Evolutionary conservation across 1,140 invertebrate species (phyloP).

Genomic region (Bombus soroeensis): DNA sequence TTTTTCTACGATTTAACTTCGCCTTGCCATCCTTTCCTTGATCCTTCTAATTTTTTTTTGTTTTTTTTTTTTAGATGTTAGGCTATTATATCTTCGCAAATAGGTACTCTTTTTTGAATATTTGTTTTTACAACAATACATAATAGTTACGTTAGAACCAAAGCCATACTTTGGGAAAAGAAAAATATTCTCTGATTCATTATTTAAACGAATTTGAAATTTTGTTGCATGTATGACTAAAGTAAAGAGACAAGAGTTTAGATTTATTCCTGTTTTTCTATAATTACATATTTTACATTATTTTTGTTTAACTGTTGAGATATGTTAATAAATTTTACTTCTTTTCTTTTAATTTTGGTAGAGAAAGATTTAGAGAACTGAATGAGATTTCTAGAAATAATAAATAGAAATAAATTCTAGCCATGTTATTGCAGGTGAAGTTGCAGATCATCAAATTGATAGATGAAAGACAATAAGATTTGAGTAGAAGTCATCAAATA

Average conservation of each 20-base stretch:
- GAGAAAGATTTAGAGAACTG: neutral
- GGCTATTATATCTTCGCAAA: neutral
- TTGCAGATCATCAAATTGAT: neutral
- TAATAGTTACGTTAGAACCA: too few species aligned
- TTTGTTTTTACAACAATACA: neutral
- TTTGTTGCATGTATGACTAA: neutral
- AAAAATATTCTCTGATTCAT: neutral
- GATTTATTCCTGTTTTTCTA: neutral
- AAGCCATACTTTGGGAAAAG: neutral
- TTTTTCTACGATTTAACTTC: slow-evolving; percentile 11
- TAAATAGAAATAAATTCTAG: neutral
- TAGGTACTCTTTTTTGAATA: neutral
- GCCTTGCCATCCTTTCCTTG: neutral
- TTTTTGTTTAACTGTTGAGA: neutral
- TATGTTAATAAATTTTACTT: neutral
- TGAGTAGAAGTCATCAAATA: neutral
- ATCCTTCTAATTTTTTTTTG: too few species aligned
- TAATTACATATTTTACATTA: neutral
- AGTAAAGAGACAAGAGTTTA: neutral
- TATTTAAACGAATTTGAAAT: neutral
- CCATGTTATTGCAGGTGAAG: neutral
- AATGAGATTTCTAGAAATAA: neutral
- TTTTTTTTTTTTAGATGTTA: neutral
- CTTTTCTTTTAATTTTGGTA: neutral
- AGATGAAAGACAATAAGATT: neutral